Conservation (phyloP, 2,113 vertebrate species). For the Melanostigma gelatinosum region DNA sequence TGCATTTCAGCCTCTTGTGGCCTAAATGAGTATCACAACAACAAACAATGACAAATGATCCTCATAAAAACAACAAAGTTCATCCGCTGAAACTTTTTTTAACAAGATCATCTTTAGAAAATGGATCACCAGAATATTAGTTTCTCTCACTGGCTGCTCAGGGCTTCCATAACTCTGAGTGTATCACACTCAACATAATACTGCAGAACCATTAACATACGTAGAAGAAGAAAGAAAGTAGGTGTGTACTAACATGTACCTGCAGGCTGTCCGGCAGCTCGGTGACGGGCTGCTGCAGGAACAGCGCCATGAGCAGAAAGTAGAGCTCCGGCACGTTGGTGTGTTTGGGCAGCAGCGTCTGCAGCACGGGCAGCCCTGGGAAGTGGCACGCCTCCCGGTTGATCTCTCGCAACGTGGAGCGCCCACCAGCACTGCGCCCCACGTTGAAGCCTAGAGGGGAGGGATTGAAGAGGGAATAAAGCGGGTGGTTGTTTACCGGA, state of each 20-base stretch:
- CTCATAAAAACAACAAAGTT: no score
- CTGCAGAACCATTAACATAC: not conserved
- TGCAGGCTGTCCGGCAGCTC: conserved; percentile 98
- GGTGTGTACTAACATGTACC: conserved; percentile 86
- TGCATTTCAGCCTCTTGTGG: not conserved
- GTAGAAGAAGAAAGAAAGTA: conserved; percentile 39
- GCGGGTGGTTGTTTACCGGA: not conserved
- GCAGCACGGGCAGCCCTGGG: conserved; percentile 92
- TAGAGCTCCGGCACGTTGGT: conserved; percentile 97
- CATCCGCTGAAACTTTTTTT: no score
- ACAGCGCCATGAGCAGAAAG: conserved; percentile 98
- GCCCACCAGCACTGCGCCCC: conserved; percentile 92
- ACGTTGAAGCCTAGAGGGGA: conserved; percentile 92
- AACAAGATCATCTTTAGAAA: no score
- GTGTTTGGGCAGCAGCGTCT: conserved; percentile 96
- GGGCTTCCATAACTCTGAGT: not conserved
- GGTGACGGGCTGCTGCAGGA: conserved; percentile 96
- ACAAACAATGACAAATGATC: not conserved
- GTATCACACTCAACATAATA: not conserved
- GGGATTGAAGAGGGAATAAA: no score
- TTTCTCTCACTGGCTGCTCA: not conserved
- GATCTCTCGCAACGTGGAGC: conserved; percentile 93
- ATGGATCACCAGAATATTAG: not conserved
- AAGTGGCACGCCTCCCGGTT: conserved; percentile 98
- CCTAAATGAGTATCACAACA: not conserved